Evolutionary conservation across 2,888 invertebrate genomes (phyloP).

Genomic region (Matsumyia berberina): DNA sequence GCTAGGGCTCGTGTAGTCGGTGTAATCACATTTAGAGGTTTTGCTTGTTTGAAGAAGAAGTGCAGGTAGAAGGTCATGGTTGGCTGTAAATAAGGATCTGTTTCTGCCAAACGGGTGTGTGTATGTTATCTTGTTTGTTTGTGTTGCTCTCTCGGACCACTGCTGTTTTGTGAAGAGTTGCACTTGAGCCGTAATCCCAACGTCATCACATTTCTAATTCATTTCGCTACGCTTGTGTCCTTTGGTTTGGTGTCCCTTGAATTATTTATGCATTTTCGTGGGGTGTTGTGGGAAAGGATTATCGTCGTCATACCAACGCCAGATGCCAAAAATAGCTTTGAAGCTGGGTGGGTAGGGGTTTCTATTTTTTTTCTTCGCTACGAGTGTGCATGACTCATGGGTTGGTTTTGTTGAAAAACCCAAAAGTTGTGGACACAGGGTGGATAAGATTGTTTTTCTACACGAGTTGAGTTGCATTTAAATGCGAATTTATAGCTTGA

Average conservation of each 20-base stretch:
- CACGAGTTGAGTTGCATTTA: neutral
- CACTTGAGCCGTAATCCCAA: slow-evolving; percentile 19
- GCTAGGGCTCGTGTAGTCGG: neutral
- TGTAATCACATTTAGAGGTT: slow-evolving; percentile 54
- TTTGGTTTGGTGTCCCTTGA: neutral
- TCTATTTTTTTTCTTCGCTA: neutral
- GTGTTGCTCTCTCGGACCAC: neutral
- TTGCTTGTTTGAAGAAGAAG: neutral
- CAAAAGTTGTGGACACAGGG: neutral
- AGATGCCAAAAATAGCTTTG: slow-evolving; percentile 19
- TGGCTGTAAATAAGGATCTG: slow-evolving; percentile 14
- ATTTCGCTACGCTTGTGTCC: neutral
- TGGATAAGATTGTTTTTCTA: neutral
- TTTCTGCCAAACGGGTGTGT: neutral
- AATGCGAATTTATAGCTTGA: neutral
- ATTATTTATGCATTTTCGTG: slow-evolving; percentile 23
- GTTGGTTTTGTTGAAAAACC: neutral
- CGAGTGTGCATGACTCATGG: slow-evolving; percentile 5
- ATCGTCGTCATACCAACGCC: slow-evolving; percentile 13
- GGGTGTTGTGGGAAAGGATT: slow-evolving; percentile 17
- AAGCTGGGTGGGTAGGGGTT: neutral
- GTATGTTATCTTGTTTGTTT: slow-evolving; percentile 17
- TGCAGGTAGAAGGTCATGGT: slow-evolving; percentile 38
- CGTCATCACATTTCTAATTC: slow-evolving; percentile 34
- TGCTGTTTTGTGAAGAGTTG: slow-evolving; percentile 15